These are phyloP conservation scores for Xyrauchen texanus DNA, from an alignment of 2,113 vertebrate genomes.

Conservation along the genomic window DNA sequence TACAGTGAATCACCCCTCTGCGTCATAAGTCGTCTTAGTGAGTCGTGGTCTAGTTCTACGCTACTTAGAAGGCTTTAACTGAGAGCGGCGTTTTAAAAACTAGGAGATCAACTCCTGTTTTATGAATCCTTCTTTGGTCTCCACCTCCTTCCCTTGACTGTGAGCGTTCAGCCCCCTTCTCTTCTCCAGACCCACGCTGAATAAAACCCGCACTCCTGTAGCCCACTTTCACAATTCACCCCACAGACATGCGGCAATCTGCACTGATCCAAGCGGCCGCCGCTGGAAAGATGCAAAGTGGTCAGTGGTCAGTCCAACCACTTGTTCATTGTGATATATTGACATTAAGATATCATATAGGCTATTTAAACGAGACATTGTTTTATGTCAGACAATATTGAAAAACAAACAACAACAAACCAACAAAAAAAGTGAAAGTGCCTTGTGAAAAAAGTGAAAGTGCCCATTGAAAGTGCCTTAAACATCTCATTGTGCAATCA, in stretches of 20 bases:
- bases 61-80: slow-evolving; percentile 51
- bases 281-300: not conserved
- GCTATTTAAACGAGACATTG: too few species aligned
- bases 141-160: slow-evolving; percentile 59
- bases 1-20: not conserved
- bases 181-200: slow-evolving; percentile 34
- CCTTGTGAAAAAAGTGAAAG: too few species aligned
- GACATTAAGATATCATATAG: too few species aligned
- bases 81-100: slow-evolving; percentile 69
- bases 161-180: slow-evolving; percentile 84
- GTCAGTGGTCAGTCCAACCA: too few species aligned
- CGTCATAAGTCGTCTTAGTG: slow-evolving; percentile 17
- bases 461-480: too few species aligned
- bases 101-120: slow-evolving; percentile 76
- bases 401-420: too few species aligned
- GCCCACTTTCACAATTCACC: slow-evolving; percentile 17
- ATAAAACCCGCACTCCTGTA: slow-evolving; percentile 57
- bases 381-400: too few species aligned
- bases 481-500: too few species aligned
- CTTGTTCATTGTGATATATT: too few species aligned
- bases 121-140: slow-evolving; percentile 71
- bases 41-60: slow-evolving; percentile 1
- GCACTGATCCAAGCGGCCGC: slow-evolving; percentile 48
- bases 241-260: not conserved
- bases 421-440: too few species aligned